Base-by-base conservation (phyloP, 2,797 vertebrate genomes). In the Falco biarmicus region DNA sequence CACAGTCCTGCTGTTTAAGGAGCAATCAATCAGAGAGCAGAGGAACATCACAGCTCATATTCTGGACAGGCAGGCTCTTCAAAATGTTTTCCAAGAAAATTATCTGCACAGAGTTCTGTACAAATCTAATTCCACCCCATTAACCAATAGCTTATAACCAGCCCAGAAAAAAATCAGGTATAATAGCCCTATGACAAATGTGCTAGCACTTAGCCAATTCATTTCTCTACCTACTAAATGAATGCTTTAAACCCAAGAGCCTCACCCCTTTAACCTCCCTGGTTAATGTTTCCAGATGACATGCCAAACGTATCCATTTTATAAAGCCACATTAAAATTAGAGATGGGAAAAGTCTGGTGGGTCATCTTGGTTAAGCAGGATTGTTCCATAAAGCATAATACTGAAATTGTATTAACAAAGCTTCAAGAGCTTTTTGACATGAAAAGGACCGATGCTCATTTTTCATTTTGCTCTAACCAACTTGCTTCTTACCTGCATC, bases 41-140 rank as follows among this genome's bases (percentile, higher is more conserved):
- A 53, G 64, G 73, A 93, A 95, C 89, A 94, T 91, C 76, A 69
- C 71, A 74, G 81, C 71, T 80, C 57, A n/a, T 90, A 80, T 69
- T 83, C 90, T 87, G 82, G 68, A 90, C 56, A 91, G 57, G 71
- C 84, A 96, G 87, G 59, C 76, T 92, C 50, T 94, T 87, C 57
- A 78, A 89, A 92, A 87, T 87, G 79, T 87, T 95, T 96, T 96
- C 96, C 77, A 95, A 96, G 95, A 96, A 95, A 95, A 96, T 93
- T 37, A 93, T 94, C 95, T 63, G 57, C 78, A 85, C 45, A 65
- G 69, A 95, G 54, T 95, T 95, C 94, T 94, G 71, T 84, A 94
- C 96, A 95, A 96, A 97, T 93, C 93, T 95, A 96, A 97, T 97
- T 96, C 89, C 90, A 41, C 5, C 7, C 76, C 89, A 85, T 96